A percentile compares a stretch with the other conserved stretches of the same genome.
Evolutionary conservation across 2,888 invertebrate genomes (phyloP).

Genomic region (Diploptera punctata): DNA sequence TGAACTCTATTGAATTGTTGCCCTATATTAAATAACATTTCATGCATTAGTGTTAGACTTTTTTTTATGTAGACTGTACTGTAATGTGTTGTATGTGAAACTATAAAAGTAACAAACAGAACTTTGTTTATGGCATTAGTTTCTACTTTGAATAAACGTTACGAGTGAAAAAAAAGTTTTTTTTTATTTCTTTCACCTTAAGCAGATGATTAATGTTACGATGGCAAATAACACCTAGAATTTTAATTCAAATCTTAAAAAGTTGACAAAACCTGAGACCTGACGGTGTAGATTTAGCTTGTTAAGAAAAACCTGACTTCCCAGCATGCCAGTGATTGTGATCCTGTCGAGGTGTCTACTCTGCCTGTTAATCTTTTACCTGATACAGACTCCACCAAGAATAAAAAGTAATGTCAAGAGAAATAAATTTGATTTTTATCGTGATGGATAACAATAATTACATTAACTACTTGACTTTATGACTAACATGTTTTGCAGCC

Average conservation of each 20-base stretch:
- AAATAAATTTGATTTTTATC: not conserved
- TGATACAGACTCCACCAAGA: not conserved
- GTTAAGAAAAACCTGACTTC: conserved; percentile 18
- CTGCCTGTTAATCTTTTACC: conserved; percentile 24
- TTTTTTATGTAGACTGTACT: too few relatives aligned
- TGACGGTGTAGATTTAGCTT: not conserved
- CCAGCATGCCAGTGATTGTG: conserved; percentile 26
- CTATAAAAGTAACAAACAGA: too few relatives aligned
- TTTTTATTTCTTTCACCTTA: too few relatives aligned
- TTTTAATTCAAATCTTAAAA: conserved; percentile 7
- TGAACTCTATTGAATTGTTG: too few relatives aligned
- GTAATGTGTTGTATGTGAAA: too few relatives aligned
- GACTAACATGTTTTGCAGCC: too few relatives aligned
- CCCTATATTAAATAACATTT: too few relatives aligned
- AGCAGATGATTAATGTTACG: too few relatives aligned
- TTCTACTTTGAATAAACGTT: too few relatives aligned
- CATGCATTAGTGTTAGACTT: too few relatives aligned
- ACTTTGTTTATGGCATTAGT: too few relatives aligned
- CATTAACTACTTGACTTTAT: not conserved
- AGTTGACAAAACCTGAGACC: conserved; percentile 2
- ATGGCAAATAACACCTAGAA: conserved; percentile 1
- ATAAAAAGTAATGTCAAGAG: not conserved
- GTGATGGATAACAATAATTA: not conserved
- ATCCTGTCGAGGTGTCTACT: conserved; percentile 27
- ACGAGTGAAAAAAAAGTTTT: too few relatives aligned